Conservation (phyloP, 2,888 invertebrate species). For the Phyllotreta striolata region DNA sequence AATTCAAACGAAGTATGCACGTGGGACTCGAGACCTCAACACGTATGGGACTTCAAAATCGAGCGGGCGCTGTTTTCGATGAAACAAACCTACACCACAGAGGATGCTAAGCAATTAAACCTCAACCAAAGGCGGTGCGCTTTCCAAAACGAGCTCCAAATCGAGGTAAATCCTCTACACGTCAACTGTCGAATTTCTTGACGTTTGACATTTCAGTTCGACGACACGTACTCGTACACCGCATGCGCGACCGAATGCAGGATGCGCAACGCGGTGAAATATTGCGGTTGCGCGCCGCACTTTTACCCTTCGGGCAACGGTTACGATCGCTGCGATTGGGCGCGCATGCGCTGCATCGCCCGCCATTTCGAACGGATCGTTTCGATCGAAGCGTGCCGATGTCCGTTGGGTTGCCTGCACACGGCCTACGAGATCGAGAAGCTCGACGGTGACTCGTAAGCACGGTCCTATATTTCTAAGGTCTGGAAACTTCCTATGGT, state of each 20-base stretch:
- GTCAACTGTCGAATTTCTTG: no score
- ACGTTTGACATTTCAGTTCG: constrained; percentile 39
- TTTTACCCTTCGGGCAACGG: constrained; percentile 69
- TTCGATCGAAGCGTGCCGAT: constrained; percentile 70
- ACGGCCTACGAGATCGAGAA: constrained; percentile 80
- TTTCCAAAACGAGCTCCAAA: constrained; percentile 71
- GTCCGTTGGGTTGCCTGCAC: constrained; percentile 78
- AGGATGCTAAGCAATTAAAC: constrained; percentile 74
- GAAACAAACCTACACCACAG: constrained; percentile 79
- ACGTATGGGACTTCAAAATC: constrained; percentile 72
- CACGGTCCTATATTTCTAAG: no score
- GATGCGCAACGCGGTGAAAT: constrained; percentile 69
- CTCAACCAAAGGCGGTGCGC: constrained; percentile 76
- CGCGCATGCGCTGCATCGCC: constrained; percentile 68
- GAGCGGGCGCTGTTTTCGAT: constrained; percentile 73
- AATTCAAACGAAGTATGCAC: constrained; percentile 70
- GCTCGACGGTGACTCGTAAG: constrained; percentile 66
- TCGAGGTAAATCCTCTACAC: constrained; percentile 56
- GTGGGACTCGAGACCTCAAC: constrained; percentile 71
- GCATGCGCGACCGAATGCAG: constrained; percentile 79
- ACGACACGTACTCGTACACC: constrained; percentile 71
- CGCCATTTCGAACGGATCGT: constrained; percentile 65
- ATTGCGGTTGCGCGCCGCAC: constrained; percentile 76
- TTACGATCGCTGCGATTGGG: no score
- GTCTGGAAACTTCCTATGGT: no score